These are phyloP conservation scores for Chaitophorus viminalis DNA, from an alignment of 2,888 invertebrate genomes.

Conservation along the genomic window DNA sequence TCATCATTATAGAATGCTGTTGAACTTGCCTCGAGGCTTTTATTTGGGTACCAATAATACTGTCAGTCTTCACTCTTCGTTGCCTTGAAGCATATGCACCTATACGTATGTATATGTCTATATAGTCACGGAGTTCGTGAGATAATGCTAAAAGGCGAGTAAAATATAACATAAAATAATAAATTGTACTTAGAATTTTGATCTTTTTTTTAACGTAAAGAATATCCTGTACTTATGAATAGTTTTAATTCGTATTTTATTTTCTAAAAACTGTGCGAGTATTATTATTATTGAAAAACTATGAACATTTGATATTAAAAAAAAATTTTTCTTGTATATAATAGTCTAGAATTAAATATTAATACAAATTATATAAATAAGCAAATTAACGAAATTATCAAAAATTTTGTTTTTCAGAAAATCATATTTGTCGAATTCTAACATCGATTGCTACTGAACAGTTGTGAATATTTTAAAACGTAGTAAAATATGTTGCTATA, in stretches of 20 bases:
- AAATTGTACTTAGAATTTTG: not conserved
- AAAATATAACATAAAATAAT: not conserved
- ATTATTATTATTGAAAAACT: not conserved
- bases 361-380: not conserved
- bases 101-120: not conserved
- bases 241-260: too few species aligned
- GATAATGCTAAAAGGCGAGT: not conserved
- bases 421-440: not conserved
- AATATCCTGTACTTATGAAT: too few species aligned
- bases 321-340: not conserved
- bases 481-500: not conserved
- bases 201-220: not conserved
- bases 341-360: not conserved
- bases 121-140: conserved; percentile 44
- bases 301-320: not conserved
- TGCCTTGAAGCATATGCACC: conserved; percentile 15
- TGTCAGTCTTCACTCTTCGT: conserved; percentile 49
- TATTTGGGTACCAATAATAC: conserved; percentile 32
- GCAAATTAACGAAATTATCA: not conserved
- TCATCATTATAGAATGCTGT: conserved; percentile 44
- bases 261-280: not conserved
- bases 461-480: not conserved
- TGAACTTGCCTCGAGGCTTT: conserved; percentile 27
- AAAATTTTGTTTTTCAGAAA: not conserved
- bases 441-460: not conserved